Evolutionary conservation across 2,888 invertebrate genomes (phyloP), one percentile per base, ranked within the genome.

Genomic region (Eucriotettix oculatus): DNA sequence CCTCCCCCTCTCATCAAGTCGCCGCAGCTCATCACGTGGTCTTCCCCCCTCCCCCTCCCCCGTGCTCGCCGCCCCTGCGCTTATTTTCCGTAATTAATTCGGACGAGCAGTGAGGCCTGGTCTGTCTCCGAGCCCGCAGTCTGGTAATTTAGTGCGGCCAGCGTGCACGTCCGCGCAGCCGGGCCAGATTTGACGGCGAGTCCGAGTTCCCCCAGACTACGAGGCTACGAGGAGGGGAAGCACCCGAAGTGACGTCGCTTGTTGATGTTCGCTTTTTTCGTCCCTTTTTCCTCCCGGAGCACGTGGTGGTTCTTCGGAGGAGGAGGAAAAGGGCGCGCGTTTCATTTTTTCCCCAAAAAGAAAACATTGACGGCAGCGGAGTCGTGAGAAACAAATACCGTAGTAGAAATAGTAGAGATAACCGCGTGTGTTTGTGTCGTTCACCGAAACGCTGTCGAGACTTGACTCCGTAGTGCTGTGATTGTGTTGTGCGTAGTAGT

Each of bases 21-120:
- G 29, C 48, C 59, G 56, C 57, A 42, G 16, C 60, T 63, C 60
- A 63, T 61, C 63, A 61, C 63, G 58, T 60, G 59, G 59, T 56
- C 17, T 42, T 58, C 10, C 40, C 52, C 42, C 17, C 58, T 43
- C 53, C 57, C 42, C 42, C 43, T 59, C 42, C 56, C 56, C 60
- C 57, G 59, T 57, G 58, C 61, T 58, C 58, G 58, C 56, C 61
- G 53, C 48, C 52, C 56, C 57, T 61, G 60, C 62, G 58, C 58
- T 60, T 64, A 58, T 62, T 60, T 61, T 62, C 60, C 63, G 63
- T 63, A 63, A 63, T 63, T 63, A 63, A 63, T 63, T 63, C 63
- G 44, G 57, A 60, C 60, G 59, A 59, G 54, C 53, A 29, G 29
- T 29, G 29, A 48, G 48, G 48, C 48, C 48, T 14, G 48, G 14